phyloP scores from a whole-genome alignment of 1,140 invertebrate genomes.

The Papilio helenus region DNA sequence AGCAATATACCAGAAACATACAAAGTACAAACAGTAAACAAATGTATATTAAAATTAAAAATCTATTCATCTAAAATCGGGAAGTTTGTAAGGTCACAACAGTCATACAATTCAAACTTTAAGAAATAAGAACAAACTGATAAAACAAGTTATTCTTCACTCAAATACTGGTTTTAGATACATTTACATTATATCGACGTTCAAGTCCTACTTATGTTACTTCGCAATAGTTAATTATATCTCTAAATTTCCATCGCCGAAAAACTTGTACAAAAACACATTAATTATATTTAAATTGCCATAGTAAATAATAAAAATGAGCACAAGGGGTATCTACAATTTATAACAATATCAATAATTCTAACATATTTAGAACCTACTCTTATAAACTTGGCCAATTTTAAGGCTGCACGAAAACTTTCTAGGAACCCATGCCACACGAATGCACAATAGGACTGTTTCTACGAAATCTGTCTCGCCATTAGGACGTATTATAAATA shows the following conservation, averaged over 20 bases:
- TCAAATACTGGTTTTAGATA: constrained; percentile 6
- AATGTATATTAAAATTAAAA: neutral
- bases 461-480: constrained; percentile 11
- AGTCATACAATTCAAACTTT: neutral
- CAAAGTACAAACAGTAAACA: neutral
- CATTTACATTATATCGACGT: constrained; percentile 23
- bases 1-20: neutral
- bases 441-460: neutral
- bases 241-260: neutral
- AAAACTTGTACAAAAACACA: neutral
- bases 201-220: neutral
- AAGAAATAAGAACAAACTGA: neutral
- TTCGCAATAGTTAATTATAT: neutral
- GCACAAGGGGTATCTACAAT: too few species aligned
- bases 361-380: neutral
- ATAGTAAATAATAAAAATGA: too few species aligned
- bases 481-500: neutral
- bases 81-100: neutral
- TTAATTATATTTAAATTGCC: too few species aligned
- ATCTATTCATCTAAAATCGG: neutral
- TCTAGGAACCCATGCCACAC: neutral
- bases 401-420: neutral
- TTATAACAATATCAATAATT: too few species aligned
- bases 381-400: neutral
- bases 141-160: constrained; percentile 2